Percentiles rank a stretch among this genome's conserved stretches.
Evolutionary conservation across 2,888 invertebrate genomes (phyloP).

Genomic region (Nezara viridula): DNA sequence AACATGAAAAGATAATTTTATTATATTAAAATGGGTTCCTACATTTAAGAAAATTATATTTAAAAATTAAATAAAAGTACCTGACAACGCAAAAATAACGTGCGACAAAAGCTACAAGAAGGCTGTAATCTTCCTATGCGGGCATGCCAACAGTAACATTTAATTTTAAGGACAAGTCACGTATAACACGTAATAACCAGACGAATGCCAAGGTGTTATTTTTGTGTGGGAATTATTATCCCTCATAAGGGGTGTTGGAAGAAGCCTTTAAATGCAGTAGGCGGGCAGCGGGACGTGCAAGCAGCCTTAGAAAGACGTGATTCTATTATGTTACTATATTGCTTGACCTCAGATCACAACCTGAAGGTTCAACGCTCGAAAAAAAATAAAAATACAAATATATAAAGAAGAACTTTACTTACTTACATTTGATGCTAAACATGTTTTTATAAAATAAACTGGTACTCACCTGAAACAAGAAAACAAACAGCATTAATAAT

Average conservation of each 20-base stretch:
- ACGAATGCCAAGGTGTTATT: background rate
- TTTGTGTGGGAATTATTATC: background rate
- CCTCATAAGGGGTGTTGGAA: background rate
- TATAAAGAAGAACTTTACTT: too few relatives aligned
- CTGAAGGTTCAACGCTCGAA: background rate
- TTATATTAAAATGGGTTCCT: background rate
- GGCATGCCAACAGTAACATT: background rate
- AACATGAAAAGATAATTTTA: background rate
- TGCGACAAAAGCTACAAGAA: background rate
- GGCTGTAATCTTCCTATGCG: background rate
- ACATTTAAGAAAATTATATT: background rate
- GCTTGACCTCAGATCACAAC: background rate
- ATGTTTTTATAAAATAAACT: background rate
- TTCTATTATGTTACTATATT: constrained; percentile 1
- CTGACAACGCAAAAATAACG: background rate
- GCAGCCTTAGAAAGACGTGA: background rate
- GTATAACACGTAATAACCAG: background rate
- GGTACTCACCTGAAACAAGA: constrained; percentile 18
- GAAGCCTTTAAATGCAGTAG: background rate
- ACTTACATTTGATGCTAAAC: background rate
- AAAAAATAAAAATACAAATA: background rate
- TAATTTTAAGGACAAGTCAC: background rate
- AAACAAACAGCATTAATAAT: too few relatives aligned
- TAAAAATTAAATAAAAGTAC: background rate
- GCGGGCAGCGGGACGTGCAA: background rate